Conservation (phyloP, 2,113 vertebrate genomes). For the Ailurus styani region DNA sequence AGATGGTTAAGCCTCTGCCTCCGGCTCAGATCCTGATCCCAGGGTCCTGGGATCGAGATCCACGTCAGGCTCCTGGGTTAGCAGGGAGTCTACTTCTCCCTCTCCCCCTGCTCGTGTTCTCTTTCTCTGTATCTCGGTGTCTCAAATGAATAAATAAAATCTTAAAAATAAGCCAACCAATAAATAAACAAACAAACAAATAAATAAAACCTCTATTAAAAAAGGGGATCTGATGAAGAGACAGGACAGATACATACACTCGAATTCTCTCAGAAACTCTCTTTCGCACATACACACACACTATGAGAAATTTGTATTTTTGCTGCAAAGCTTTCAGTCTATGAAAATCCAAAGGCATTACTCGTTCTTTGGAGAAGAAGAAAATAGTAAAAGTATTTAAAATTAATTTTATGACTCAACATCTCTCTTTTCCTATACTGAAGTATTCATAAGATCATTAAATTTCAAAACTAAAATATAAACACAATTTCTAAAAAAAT, state of each 20-base stretch:
- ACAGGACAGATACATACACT: not conserved
- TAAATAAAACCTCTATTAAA: too few relatives aligned
- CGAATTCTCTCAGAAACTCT: not conserved
- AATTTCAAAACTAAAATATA: not conserved
- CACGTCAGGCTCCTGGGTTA: not conserved
- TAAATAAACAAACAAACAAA: too few relatives aligned
- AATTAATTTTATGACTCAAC: not conserved
- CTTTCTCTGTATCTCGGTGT: not conserved
- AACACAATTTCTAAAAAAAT: not conserved
- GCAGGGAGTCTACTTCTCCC: not conserved
- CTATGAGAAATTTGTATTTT: not conserved
- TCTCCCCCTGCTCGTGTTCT: not conserved
- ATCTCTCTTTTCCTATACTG: not conserved
- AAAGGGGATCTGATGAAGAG: rapidly evolving
- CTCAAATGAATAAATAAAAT: not conserved
- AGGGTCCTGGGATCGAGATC: not conserved
- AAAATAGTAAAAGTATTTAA: not conserved
- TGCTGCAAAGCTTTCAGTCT: not conserved
- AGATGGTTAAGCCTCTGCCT: not conserved
- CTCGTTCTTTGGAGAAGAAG: not conserved
- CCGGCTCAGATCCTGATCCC: not conserved
- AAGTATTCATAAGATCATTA: not conserved
- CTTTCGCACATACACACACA: not conserved
- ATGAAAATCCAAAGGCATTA: not conserved
- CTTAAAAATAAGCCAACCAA: too few relatives aligned